These are phyloP conservation scores for Thelaira solivaga DNA, from an alignment of 2,888 invertebrate species.

Conservation along the genomic window DNA sequence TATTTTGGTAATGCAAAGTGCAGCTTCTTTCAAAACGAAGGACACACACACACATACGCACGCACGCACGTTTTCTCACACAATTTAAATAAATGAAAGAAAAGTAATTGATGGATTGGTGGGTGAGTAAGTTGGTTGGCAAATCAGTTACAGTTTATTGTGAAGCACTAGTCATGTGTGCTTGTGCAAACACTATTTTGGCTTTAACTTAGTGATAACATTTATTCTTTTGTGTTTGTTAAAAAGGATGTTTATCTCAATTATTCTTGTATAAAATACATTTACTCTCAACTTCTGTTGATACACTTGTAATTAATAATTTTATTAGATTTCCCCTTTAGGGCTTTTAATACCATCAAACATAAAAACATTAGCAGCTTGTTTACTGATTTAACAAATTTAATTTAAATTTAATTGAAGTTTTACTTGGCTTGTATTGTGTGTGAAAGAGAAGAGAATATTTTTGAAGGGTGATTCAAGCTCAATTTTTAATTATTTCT, in stretches of 20 bases:
- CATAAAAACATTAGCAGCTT: constrained; percentile 71
- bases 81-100: constrained; percentile 19
- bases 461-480: too few relatives aligned
- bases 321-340: not conserved
- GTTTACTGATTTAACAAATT: constrained; percentile 59
- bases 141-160: constrained; percentile 69
- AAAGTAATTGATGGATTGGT: constrained; percentile 57
- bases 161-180: constrained; percentile 24
- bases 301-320: constrained; percentile 38
- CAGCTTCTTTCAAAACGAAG: constrained; percentile 17
- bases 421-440: constrained; percentile 2
- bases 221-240: constrained; percentile 53
- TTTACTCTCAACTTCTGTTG: not conserved
- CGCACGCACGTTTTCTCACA: too few relatives aligned
- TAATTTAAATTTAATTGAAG: constrained; percentile 62
- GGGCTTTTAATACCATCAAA: constrained; percentile 26
- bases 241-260: constrained; percentile 45
- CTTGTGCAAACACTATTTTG: constrained; percentile 46
- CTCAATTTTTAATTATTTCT: too few relatives aligned
- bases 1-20: constrained; percentile 53
- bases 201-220: constrained; percentile 57
- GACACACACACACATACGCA: constrained; percentile 17
- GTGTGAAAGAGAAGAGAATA: constrained; percentile 2
- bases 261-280: too few relatives aligned
- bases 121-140: constrained; percentile 42